phyloP scores from a whole-genome alignment of 1,140 invertebrate genomes.

The Anastrepha obliqua region DNA sequence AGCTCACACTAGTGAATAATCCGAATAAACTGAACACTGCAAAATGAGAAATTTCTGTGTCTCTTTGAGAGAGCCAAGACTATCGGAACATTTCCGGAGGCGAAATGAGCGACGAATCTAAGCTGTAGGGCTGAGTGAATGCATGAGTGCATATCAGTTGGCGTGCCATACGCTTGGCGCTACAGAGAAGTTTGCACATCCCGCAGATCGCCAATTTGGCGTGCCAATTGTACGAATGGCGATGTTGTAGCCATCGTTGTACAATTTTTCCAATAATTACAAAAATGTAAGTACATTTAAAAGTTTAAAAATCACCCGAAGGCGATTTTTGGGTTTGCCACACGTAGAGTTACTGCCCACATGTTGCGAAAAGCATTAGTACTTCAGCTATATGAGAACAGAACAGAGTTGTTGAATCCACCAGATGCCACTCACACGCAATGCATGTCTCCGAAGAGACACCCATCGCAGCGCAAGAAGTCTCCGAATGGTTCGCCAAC shows the following conservation, averaged over 20 bases:
- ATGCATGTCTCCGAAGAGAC: background rate
- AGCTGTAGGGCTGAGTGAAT: background rate
- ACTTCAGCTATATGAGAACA: background rate
- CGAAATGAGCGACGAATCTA: background rate
- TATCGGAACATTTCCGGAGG: background rate
- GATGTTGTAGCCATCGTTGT: slow-evolving; percentile 56
- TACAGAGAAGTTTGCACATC: background rate
- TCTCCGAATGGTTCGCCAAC: background rate
- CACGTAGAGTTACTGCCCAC: slow-evolving; percentile 1
- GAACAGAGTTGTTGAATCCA: background rate
- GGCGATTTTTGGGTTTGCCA: slow-evolving; percentile 15
- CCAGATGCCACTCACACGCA: background rate
- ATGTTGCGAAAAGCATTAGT: background rate
- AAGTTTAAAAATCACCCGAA: background rate
- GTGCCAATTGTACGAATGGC: slow-evolving; percentile 58
- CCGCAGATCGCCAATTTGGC: slow-evolving; percentile 29
- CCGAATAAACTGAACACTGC: background rate
- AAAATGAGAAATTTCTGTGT: background rate
- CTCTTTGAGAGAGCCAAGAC: background rate
- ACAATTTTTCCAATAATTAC: slow-evolving; percentile 44
- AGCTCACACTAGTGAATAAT: background rate
- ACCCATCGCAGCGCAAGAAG: background rate
- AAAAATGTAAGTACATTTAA: background rate
- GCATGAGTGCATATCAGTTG: slow-evolving; percentile 3
- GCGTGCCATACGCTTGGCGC: slow-evolving; percentile 14